Conservation (phyloP, 2,797 vertebrate genomes). For the Hybognathus amarus region DNA sequence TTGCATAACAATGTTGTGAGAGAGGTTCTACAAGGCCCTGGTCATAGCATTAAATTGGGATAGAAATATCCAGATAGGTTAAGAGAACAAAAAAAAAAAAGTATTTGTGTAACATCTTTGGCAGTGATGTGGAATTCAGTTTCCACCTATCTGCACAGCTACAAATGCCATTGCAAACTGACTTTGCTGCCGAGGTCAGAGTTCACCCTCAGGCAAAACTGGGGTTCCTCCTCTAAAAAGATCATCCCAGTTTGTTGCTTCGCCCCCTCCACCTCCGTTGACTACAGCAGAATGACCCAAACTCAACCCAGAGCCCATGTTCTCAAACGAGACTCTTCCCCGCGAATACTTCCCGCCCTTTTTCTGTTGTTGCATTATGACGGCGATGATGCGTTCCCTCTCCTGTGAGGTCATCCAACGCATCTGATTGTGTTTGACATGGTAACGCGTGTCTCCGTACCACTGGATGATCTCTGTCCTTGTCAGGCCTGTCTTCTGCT, state of each 20-base stretch:
- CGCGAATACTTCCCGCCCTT: background rate
- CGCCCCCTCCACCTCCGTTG: constrained; percentile 37
- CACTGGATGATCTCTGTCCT: constrained; percentile 79
- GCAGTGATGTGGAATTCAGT: constrained; percentile 57
- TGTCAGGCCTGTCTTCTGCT: constrained; percentile 68
- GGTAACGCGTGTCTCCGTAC: constrained; percentile 84
- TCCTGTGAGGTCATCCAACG: constrained; percentile 79
- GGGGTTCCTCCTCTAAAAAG: constrained; percentile 37
- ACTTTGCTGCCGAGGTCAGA: constrained; percentile 51
- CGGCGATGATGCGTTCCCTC: constrained; percentile 46
- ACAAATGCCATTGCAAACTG: constrained; percentile 47
- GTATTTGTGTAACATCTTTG: constrained; percentile 56
- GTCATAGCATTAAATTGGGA: constrained; percentile 29
- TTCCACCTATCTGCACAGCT: constrained; percentile 58
- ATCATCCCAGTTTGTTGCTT: constrained; percentile 39
- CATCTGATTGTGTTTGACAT: constrained; percentile 77
- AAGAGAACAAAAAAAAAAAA: constrained; percentile 21
- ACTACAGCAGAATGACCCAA: constrained; percentile 27
- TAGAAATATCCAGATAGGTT: constrained; percentile 24
- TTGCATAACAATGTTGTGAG: constrained; percentile 48
- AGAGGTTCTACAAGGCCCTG: constrained; percentile 44
- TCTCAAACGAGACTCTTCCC: constrained; percentile 37
- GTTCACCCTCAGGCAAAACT: constrained; percentile 50
- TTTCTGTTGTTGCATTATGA: constrained; percentile 59
- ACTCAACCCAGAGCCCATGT: constrained; percentile 19